Evolutionary conservation across 2,888 invertebrate genomes (phyloP).

Genomic region (Mesoligia furuncula): DNA sequence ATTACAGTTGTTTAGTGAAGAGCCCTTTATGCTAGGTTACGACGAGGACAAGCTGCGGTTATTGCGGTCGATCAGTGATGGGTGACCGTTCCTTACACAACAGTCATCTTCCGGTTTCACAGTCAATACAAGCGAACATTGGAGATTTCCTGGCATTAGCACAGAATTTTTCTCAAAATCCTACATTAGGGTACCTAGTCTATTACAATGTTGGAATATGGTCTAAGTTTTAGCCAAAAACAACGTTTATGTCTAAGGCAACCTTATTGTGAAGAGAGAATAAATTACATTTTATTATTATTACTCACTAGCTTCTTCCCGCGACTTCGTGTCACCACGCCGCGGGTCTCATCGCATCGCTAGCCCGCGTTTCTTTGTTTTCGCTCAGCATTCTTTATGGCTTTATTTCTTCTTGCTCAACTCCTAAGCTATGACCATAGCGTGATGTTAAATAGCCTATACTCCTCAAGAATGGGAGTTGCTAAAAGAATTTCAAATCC

Average conservation of each 20-base stretch:
- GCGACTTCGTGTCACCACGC: too few relatives aligned
- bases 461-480: too few relatives aligned
- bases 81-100: slow-evolving; percentile 16
- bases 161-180: neutral
- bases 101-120: slow-evolving; percentile 13
- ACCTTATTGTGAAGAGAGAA: neutral
- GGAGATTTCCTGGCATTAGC: neutral
- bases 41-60: slow-evolving; percentile 19
- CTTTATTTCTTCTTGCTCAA: neutral
- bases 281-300: neutral
- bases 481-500: too few relatives aligned
- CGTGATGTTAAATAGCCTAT: neutral
- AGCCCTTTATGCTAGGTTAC: neutral
- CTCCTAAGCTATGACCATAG: neutral
- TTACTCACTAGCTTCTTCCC: too few relatives aligned
- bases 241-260: too few relatives aligned
- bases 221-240: neutral
- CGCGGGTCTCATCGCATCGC: neutral
- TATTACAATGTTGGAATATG: neutral
- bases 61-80: slow-evolving; percentile 26
- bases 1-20: neutral
- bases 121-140: neutral
- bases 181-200: neutral
- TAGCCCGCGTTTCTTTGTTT: neutral
- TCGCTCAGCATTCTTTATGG: neutral